Evolutionary conservation across 2,888 invertebrate species (phyloP).

Genomic region (Synanthedon myopaeformis): DNA sequence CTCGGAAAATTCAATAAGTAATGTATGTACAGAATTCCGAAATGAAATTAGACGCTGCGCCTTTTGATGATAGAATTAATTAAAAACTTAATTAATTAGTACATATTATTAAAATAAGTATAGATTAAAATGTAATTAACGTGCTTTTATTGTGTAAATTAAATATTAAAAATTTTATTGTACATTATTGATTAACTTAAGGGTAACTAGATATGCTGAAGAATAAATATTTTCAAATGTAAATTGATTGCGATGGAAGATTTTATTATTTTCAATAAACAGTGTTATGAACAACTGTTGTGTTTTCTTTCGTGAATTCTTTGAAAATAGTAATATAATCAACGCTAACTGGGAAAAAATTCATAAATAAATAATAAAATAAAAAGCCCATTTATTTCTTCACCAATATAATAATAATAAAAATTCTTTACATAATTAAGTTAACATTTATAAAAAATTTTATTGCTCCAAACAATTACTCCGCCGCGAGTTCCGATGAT

Average conservation of each 20-base stretch:
- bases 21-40: too few relatives aligned
- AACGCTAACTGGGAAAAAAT: too few relatives aligned
- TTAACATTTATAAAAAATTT: too few relatives aligned
- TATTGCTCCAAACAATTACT: too few relatives aligned
- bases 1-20: not conserved
- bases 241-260: constrained; percentile 32
- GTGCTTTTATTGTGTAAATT: constrained; percentile 25
- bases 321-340: too few relatives aligned
- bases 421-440: too few relatives aligned
- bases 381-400: too few relatives aligned
- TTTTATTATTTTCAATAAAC: constrained; percentile 66
- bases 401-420: too few relatives aligned
- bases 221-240: constrained; percentile 35
- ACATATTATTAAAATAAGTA: not conserved
- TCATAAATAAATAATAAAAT: too few relatives aligned
- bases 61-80: too few relatives aligned
- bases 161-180: constrained; percentile 13
- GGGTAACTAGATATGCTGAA: constrained; percentile 16
- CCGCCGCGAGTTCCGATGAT: too few relatives aligned
- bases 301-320: not conserved
- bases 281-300: not conserved
- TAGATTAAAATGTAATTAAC: constrained; percentile 4
- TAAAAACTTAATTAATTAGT: not conserved
- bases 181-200: constrained; percentile 10
- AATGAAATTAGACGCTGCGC: too few relatives aligned